Base-by-base conservation (phyloP, 2,797 vertebrate species). In the Botia almorhae region DNA sequence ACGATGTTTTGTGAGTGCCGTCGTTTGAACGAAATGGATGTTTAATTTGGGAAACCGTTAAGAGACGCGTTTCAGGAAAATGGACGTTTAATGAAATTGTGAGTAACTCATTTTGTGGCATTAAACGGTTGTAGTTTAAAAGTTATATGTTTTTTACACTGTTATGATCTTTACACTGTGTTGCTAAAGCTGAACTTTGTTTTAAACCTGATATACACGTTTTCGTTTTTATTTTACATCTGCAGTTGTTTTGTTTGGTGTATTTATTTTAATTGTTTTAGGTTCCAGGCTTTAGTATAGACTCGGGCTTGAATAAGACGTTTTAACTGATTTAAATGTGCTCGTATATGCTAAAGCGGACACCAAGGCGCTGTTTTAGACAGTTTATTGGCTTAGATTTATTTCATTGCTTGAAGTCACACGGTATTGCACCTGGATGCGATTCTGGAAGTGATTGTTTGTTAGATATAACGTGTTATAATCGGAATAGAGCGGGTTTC, bases 21-120 rank as follows among this genome's bases (percentile, higher is more conserved):
- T 68, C 50, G 29, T 36, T 69, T 69, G n/a, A 53, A 64, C 19
- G 51, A 80, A 83, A 61, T 64, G 76, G 65, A 79, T 73, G 69
- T 73, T 72, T 68, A 8, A 36, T 64, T 72, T 63, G 56, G 71
- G 55, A 69, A 68, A 83, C 64, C 71, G 17, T 11, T 4, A 19
- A 29, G 51, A 21, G 50, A 19, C 33, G 5, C 50, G 17, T 2
- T 26, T 65, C 11, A 21, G 33, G 17, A 36, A 64, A 23, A 71
- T 70, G 80, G 48, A 70, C 17, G 56, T 46, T 17, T 33, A 36
- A 19, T 71, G 0, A 50, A 65, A 43, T 51, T 26, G 82, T 83
- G 56, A 80, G 82, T 83, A 83, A 23, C 7, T 73, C n/a, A 51
- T 78, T 74, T 21, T 43, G 19, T 39, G 63, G 14, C 21, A 14